These are phyloP conservation scores for Caenorhabditis virilis DNA, from an alignment of 2,888 invertebrate species.

Conservation along the genomic window DNA sequence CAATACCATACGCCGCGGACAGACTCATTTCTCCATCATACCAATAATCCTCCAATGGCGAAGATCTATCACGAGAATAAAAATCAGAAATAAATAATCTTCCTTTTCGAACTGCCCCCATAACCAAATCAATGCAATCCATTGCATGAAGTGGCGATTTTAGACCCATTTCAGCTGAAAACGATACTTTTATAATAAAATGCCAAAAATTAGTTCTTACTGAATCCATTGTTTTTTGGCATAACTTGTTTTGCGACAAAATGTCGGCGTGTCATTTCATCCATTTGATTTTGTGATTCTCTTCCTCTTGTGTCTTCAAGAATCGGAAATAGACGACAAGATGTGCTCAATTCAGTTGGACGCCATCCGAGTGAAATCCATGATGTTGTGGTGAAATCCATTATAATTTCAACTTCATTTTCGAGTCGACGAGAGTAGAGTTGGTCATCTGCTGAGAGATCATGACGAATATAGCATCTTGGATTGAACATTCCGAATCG, in stretches of 20 bases:
- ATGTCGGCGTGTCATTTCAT: constrained; percentile 30
- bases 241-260: constrained; percentile 45
- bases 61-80: constrained; percentile 65
- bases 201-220: constrained; percentile 20
- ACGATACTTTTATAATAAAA: background rate
- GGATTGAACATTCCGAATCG: constrained; percentile 62
- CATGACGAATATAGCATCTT: constrained; percentile 52
- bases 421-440: constrained; percentile 50
- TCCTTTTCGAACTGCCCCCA: constrained; percentile 55
- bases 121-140: constrained; percentile 65
- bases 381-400: constrained; percentile 59
- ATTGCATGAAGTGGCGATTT: constrained; percentile 62
- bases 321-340: constrained; percentile 66
- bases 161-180: constrained; percentile 56
- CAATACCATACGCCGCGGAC: constrained; percentile 58
- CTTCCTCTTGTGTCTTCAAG: constrained; percentile 43
- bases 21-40: constrained; percentile 65
- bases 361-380: constrained; percentile 65
- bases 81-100: constrained; percentile 58
- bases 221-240: constrained; percentile 55
- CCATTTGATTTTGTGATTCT: constrained; percentile 14
- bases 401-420: constrained; percentile 62
- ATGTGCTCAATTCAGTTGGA: constrained; percentile 56
- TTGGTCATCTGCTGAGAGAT: constrained; percentile 53
- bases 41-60: constrained; percentile 61